phyloP scores from a whole-genome alignment of 2,113 vertebrate species.

The Budorcas taxicolor region DNA sequence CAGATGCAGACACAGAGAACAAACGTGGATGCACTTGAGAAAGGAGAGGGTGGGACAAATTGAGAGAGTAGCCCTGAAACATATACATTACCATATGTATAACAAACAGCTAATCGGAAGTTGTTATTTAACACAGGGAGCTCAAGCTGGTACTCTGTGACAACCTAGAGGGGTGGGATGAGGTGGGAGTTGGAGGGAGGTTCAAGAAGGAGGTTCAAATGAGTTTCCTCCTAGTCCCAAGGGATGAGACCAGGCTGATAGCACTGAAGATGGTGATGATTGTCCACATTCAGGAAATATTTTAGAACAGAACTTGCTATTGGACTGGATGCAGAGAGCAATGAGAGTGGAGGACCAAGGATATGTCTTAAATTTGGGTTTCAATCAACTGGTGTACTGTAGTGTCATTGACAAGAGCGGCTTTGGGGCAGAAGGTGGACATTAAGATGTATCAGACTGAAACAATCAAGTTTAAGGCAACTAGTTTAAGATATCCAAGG shows the following conservation, averaged over 20 bases:
- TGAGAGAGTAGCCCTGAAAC: neutral
- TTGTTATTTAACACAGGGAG: neutral
- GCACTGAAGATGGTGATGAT: neutral
- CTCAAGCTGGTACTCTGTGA: neutral
- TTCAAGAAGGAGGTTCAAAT: neutral
- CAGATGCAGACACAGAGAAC: neutral
- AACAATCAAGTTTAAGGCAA: neutral
- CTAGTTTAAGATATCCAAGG: neutral
- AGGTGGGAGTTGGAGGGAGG: neutral
- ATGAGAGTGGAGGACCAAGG: neutral
- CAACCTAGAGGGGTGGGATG: neutral
- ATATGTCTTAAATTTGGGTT: neutral
- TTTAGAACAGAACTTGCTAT: neutral
- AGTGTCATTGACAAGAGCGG: neutral
- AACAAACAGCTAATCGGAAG: neutral
- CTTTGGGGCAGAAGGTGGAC: neutral
- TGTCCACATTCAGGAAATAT: neutral
- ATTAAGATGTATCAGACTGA: neutral
- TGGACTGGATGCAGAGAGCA: neutral
- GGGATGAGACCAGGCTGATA: neutral
- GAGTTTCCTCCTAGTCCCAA: neutral
- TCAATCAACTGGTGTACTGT: neutral
- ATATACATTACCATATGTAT: neutral
- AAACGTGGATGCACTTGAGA: neutral
- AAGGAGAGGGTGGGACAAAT: neutral